Evolutionary conservation across 1,140 invertebrate genomes (phyloP), one percentile per base, ranked within the genome.

Genomic region (Eriosoma lanigerum): DNA sequence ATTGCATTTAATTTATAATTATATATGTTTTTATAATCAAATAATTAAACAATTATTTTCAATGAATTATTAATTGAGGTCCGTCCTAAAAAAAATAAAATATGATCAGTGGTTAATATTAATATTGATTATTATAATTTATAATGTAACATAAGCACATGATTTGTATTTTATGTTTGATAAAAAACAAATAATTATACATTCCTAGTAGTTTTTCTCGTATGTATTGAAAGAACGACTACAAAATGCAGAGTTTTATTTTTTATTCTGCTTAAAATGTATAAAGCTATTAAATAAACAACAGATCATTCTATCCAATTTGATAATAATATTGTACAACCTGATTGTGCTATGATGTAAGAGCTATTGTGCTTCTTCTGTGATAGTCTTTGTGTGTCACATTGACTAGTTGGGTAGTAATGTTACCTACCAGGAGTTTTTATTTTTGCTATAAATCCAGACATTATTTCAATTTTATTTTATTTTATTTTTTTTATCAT

Each of bases 81-180:
- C 72, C 72, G 72, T 76, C 72, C 72, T 76, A 76, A 9, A 44
- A 56, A 38, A 56, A 75, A n/a, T 75, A 21, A n/a, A n/a, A 56
- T 73, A 46, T 13, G 46, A 46, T 26, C 44, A 46, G n/a, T 46
- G n/a, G 15, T 48, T 72, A 52, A 72, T 52, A 32, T 70, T 26
- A 50, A 70, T 29, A 38, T 4, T 38, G 32, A 38, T 38, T 38
- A 38, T 38, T 4, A 3, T 4, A 4, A 38, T 38, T 38, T 3
- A 38, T 38, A 50, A 70, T 70, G 66, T 70, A 70, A 50, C 21
- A 52, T 70, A 46, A 72, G 15, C n/a, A 68, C 46, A 17, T 68
- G 17, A 68, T 48, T 68, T 24, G 21, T 68, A 48, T 72, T 72
- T 72, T 52, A 52, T 52, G 24, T 52, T 29, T 52, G 9, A 52